A percentile compares a stretch with the other conserved stretches of the same genome.
phyloP scores from a whole-genome alignment of 2,888 invertebrate genomes.

The Drosophila anceps region DNA sequence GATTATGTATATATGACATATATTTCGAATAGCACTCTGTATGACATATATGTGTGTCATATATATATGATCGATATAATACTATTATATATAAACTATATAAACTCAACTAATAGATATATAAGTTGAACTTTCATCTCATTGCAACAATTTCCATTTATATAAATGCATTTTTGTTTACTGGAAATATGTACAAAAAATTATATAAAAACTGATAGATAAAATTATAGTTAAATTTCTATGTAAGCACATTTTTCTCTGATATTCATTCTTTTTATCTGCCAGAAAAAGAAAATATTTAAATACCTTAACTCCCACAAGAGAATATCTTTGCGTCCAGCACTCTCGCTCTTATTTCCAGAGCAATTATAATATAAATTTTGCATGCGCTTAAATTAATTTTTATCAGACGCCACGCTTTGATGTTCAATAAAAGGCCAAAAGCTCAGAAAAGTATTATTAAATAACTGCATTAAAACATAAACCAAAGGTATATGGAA shows the following conservation, averaged over 20 bases:
- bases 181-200: too few species aligned
- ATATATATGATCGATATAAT: too few species aligned
- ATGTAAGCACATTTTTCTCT: background rate
- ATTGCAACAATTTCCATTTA: too few species aligned
- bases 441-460: conserved; percentile 41
- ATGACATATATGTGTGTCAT: background rate
- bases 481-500: conserved; percentile 4
- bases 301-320: background rate
- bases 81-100: too few species aligned
- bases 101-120: too few species aligned
- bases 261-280: background rate
- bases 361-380: conserved; percentile 17
- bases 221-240: too few species aligned
- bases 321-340: background rate
- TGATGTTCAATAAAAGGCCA: conserved; percentile 68
- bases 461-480: conserved; percentile 51
- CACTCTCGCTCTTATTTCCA: background rate
- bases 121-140: too few species aligned
- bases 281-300: background rate
- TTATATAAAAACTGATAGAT: too few species aligned
- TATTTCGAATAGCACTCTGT: too few species aligned
- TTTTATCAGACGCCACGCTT: conserved; percentile 53
- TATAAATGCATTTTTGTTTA: too few species aligned
- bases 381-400: conserved; percentile 38
- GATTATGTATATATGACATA: too few species aligned